Evolutionary conservation across 1,140 invertebrate species (phyloP).

Genomic region (Procambarus virginalis): DNA sequence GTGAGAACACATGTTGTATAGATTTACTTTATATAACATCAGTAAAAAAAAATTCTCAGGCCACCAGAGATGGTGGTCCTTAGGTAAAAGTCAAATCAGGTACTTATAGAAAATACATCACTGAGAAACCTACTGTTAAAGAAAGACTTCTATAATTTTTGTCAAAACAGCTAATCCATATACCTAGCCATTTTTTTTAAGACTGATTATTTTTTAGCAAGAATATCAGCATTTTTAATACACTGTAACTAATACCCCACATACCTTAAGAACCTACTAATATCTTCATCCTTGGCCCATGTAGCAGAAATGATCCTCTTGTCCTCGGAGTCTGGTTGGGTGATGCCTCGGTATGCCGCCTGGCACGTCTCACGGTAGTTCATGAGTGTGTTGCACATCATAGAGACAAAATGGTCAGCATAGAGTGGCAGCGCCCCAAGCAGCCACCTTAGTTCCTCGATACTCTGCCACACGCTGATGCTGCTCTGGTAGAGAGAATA

Average conservation of each 20-base stretch:
- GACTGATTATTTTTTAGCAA: neutral
- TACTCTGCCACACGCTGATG: conserved; percentile 82
- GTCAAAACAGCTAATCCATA: no score
- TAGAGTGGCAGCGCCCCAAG: conserved; percentile 84
- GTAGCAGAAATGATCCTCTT: conserved; percentile 88
- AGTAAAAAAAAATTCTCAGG: no score
- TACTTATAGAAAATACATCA: no score
- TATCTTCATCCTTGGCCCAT: conserved; percentile 96
- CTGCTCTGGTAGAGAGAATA: conserved; percentile 77
- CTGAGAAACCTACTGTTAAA: no score
- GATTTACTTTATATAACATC: no score
- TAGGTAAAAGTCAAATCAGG: no score
- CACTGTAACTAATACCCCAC: conserved; percentile 37
- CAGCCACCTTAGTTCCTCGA: conserved; percentile 81
- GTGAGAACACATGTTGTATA: no score
- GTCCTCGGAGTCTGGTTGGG: conserved; percentile 87
- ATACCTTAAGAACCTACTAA: conserved; percentile 89
- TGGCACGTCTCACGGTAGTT: conserved; percentile 86
- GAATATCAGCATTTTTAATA: conserved; percentile 5
- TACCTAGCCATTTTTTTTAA: no score
- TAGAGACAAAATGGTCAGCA: conserved; percentile 81
- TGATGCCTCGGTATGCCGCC: conserved; percentile 84
- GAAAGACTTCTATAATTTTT: no score
- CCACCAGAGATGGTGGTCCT: no score
- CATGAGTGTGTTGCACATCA: conserved; percentile 82